Evolutionary conservation across 1,140 invertebrate species (phyloP).

Genomic region (Druon quercuslanigerum): DNA sequence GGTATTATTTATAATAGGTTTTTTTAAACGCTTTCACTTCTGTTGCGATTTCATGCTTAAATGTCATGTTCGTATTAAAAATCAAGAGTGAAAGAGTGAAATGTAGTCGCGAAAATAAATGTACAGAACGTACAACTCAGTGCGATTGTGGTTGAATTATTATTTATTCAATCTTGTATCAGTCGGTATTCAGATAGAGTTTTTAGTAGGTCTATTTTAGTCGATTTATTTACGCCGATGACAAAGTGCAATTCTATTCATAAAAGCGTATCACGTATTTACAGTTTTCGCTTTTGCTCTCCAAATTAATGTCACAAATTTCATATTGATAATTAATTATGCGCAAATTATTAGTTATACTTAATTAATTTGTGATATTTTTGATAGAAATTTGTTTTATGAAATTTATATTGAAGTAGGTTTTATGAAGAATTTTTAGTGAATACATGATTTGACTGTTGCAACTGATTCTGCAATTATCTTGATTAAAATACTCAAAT

Average conservation of each 20-base stretch:
- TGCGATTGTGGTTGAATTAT: background rate
- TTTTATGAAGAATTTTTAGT: too few relatives aligned
- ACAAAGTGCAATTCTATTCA: conserved; percentile 6
- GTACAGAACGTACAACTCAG: background rate
- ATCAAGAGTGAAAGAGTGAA: conserved; percentile 7
- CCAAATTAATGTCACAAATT: background rate
- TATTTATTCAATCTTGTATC: conserved; percentile 4
- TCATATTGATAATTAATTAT: background rate
- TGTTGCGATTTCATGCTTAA: conserved; percentile 10
- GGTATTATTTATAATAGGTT: conserved; percentile 31
- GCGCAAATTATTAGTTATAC: too few relatives aligned
- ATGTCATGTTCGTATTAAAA: background rate
- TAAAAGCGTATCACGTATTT: background rate
- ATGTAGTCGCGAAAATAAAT: background rate
- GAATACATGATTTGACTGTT: too few relatives aligned
- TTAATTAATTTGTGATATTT: too few relatives aligned
- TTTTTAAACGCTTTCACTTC: background rate
- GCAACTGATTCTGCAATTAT: background rate
- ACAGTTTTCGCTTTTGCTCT: background rate
- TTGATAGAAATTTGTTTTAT: too few relatives aligned
- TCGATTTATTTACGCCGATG: background rate
- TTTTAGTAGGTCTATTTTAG: conserved; percentile 1
- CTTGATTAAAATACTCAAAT: background rate
- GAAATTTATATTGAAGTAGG: too few relatives aligned
- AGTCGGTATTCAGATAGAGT: background rate